phyloP scores from a whole-genome alignment of 2,888 invertebrate species.

The Agrilus mali region DNA sequence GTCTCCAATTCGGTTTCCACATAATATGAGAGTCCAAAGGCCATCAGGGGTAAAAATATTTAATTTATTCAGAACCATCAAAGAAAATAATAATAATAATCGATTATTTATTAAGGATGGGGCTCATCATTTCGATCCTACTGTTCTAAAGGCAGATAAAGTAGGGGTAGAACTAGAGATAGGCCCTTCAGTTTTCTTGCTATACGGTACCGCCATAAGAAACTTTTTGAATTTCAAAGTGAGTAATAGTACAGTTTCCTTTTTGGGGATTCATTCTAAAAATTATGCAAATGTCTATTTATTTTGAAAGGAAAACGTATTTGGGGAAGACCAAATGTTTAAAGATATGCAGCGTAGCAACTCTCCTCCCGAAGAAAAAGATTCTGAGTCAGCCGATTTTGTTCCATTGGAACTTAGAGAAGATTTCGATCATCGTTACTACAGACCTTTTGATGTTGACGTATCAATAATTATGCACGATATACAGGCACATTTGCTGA shows the following conservation, averaged over 20 bases:
- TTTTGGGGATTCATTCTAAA: background rate
- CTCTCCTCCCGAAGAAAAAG: constrained; percentile 37
- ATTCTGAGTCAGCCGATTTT: constrained; percentile 51
- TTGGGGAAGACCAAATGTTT: constrained; percentile 91
- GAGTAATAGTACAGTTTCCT: constrained; percentile 5
- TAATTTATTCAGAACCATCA: background rate
- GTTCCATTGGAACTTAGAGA: constrained; percentile 69
- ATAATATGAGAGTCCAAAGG: constrained; percentile 37
- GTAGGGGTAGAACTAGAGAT: constrained; percentile 89
- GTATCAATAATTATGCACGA: constrained; percentile 92
- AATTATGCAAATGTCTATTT: constrained; percentile 11
- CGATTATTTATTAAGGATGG: constrained; percentile 38
- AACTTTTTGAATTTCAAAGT: constrained; percentile 79
- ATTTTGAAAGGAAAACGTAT: constrained; percentile 72
- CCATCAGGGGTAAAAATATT: constrained; percentile 21
- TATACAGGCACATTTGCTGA: constrained; percentile 85
- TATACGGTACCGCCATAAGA: constrained; percentile 84
- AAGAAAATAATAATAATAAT: background rate
- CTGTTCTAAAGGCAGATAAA: constrained; percentile 71
- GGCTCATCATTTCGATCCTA: constrained; percentile 73
- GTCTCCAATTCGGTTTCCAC: constrained; percentile 83
- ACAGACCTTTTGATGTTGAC: constrained; percentile 80
- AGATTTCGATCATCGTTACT: constrained; percentile 73
- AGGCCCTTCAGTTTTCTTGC: constrained; percentile 80
- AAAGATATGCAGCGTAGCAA: constrained; percentile 73